Evolutionary conservation across 1,140 invertebrate species (phyloP).

Genomic region (Hormaphis cornu): DNA sequence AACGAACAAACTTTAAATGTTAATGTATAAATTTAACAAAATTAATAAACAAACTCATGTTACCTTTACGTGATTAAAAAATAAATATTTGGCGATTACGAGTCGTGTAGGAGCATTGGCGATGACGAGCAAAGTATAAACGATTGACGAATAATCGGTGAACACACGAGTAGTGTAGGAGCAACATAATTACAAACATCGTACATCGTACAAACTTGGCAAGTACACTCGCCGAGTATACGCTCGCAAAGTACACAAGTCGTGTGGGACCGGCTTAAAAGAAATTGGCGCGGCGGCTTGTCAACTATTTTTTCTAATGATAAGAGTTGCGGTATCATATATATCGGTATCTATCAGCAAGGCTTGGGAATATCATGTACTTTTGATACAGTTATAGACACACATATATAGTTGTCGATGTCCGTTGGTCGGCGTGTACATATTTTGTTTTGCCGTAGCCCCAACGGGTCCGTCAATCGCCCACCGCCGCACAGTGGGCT

Average conservation of each 20-base stretch:
- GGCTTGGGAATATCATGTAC: too few species aligned
- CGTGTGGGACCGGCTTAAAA: not conserved
- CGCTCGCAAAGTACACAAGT: not conserved
- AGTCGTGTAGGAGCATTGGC: not conserved
- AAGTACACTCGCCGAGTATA: not conserved
- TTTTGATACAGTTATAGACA: too few species aligned
- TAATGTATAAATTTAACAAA: conserved; percentile 25
- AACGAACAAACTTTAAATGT: not conserved
- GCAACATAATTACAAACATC: not conserved
- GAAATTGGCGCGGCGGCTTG: too few species aligned
- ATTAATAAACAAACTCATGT: not conserved
- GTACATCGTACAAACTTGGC: not conserved
- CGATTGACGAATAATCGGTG: not conserved
- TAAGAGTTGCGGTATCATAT: too few species aligned
- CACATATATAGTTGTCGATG: too few species aligned
- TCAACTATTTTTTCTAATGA: too few species aligned
- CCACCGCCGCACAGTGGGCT: too few species aligned
- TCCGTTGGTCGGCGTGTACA: too few species aligned
- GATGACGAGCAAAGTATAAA: not conserved
- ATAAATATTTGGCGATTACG: not conserved
- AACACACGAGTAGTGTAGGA: not conserved
- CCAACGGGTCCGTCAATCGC: too few species aligned
- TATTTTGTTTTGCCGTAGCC: too few species aligned
- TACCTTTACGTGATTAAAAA: not conserved
- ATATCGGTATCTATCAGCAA: too few species aligned